Conservation (phyloP, 2,113 vertebrate genomes). For the Galeopterus variegatus region DNA sequence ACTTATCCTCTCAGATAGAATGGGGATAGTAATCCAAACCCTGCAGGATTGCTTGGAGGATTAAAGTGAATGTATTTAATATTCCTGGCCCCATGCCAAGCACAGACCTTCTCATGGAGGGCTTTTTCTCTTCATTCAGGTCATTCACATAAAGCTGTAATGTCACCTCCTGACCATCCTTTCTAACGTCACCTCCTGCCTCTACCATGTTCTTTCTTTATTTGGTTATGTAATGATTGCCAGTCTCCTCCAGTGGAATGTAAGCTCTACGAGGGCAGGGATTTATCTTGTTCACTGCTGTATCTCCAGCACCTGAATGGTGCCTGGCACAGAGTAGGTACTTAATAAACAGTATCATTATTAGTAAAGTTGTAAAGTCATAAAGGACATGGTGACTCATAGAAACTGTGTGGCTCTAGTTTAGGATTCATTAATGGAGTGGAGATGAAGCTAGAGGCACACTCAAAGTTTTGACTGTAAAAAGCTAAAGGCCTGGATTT, state of each 20-base stretch:
- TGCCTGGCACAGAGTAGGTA: neutral
- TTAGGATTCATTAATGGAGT: neutral
- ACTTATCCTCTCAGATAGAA: neutral
- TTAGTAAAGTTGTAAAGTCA: neutral
- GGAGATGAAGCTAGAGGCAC: neutral
- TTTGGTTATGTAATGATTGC: constrained; percentile 1
- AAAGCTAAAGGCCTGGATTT: neutral
- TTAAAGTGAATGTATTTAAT: neutral
- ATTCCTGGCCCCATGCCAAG: neutral
- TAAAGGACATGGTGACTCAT: neutral
- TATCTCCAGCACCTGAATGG: neutral
- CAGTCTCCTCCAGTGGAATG: neutral
- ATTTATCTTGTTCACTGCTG: neutral
- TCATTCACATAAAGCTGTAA: neutral
- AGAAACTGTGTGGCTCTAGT: neutral
- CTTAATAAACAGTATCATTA: constrained; percentile 35
- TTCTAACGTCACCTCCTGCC: neutral
- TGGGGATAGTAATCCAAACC: neutral
- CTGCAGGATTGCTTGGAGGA: neutral
- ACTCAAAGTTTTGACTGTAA: neutral
- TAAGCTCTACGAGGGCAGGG: neutral
- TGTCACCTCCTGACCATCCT: neutral
- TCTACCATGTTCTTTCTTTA: neutral
- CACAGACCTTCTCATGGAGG: neutral
- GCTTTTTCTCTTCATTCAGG: neutral